These are phyloP conservation scores for Drosophila sp. DNA, from an alignment of 1,140 invertebrate species.

Conservation along the genomic window DNA sequence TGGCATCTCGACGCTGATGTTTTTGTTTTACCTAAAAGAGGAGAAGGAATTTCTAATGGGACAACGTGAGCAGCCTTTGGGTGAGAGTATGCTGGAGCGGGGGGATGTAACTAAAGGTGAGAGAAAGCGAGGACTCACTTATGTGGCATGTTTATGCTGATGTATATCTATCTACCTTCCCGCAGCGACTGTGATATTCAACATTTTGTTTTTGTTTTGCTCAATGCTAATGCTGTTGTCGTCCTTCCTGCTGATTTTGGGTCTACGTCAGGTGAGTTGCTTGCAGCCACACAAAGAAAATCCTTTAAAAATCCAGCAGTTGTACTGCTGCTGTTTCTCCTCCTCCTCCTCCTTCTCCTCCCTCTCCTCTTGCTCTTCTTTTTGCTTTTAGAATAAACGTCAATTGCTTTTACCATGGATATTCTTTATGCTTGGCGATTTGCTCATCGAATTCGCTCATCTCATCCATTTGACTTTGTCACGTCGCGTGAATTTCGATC, in stretches of 20 bases:
- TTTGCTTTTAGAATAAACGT: conserved; percentile 57
- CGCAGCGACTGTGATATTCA: conserved; percentile 79
- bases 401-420: conserved; percentile 74
- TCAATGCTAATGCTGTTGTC: conserved; percentile 68
- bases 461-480: conserved; percentile 61
- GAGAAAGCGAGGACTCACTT: conserved; percentile 31
- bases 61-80: conserved; percentile 47
- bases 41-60: conserved; percentile 73
- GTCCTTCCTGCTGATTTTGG: conserved; percentile 62
- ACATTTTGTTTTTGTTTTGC: conserved; percentile 76
- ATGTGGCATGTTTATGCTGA: conserved; percentile 44
- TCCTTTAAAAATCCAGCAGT: conserved; percentile 1
- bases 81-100: conserved; percentile 69
- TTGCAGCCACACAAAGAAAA: background rate
- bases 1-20: conserved; percentile 71
- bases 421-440: conserved; percentile 65
- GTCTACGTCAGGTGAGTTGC: conserved; percentile 63
- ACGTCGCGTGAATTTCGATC: conserved; percentile 68
- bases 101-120: conserved; percentile 73
- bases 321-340: too few relatives aligned
- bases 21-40: conserved; percentile 65
- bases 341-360: background rate
- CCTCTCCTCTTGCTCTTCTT: background rate
- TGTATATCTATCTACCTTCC: conserved; percentile 11
- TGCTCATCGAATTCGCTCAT: conserved; percentile 66